Evolutionary conservation across 2,888 invertebrate genomes (phyloP).

Genomic region (Tortrix viridana): DNA sequence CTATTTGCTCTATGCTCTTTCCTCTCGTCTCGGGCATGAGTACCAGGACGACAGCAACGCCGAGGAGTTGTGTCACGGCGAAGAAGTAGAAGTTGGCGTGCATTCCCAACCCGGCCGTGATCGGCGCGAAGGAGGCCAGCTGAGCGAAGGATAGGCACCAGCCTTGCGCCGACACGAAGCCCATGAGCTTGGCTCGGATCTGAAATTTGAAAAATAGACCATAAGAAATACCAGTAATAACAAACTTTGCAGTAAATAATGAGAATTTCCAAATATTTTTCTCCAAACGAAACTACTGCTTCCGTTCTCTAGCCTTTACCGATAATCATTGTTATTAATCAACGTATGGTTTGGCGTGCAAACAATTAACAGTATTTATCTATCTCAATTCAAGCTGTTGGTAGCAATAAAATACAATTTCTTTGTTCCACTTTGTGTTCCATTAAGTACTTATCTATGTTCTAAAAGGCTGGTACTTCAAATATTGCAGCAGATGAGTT

Average conservation of each 20-base stretch:
- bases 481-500: no score
- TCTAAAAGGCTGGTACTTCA: no score
- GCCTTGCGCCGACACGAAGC: constrained; percentile 50
- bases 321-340: no score
- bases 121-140: constrained; percentile 44
- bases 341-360: no score
- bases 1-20: constrained; percentile 63
- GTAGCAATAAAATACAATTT: no score
- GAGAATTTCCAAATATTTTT: no score
- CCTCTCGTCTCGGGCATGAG: constrained; percentile 73
- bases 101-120: constrained; percentile 51
- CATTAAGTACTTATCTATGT: no score
- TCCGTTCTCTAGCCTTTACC: no score
- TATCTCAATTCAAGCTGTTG: no score
- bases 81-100: constrained; percentile 64
- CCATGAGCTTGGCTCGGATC: constrained; percentile 60
- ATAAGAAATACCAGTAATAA: background rate
- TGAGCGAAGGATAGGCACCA: constrained; percentile 55
- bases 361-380: no score
- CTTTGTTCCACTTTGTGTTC: no score
- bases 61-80: constrained; percentile 57
- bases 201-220: constrained; percentile 43
- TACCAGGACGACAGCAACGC: constrained; percentile 54
- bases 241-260: background rate
- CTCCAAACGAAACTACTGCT: no score